Conservation (phyloP, 2,113 vertebrate species). For the Cyanistes caeruleus region DNA sequence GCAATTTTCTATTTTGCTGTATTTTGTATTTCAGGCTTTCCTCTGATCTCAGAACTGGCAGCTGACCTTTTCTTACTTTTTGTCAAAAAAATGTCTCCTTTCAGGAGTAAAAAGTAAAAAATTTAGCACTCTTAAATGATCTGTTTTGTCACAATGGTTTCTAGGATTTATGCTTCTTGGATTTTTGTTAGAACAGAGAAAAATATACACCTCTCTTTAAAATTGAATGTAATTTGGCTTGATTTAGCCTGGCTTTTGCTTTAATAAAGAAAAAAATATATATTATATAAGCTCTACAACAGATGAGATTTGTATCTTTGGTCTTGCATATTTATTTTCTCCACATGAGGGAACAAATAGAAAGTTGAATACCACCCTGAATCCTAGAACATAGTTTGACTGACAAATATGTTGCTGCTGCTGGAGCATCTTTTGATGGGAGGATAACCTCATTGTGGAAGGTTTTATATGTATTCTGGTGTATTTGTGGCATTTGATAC, state of each 20-base stretch:
- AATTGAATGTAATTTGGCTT: background rate
- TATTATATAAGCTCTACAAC: background rate
- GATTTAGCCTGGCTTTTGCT: background rate
- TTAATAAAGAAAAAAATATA: background rate
- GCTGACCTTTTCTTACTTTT: background rate
- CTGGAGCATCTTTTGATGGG: background rate
- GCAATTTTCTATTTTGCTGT: background rate
- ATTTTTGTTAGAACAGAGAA: background rate
- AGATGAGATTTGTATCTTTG: background rate
- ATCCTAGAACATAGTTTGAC: background rate
- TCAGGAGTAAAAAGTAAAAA: background rate
- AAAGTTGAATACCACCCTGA: background rate
- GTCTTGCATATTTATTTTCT: background rate
- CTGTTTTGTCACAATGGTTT: background rate
- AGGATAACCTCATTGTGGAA: background rate
- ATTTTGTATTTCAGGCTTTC: background rate
- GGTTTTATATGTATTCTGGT: background rate
- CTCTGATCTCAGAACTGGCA: background rate
- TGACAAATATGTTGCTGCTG: background rate
- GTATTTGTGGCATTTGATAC: background rate
- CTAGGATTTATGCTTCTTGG: background rate
- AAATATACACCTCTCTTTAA: background rate
- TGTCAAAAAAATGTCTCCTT: background rate
- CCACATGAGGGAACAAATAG: background rate
- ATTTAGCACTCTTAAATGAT: background rate